These are phyloP conservation scores for Didymodactylos carnosus DNA, from an alignment of 2,888 invertebrate genomes.

Conservation along the genomic window DNA sequence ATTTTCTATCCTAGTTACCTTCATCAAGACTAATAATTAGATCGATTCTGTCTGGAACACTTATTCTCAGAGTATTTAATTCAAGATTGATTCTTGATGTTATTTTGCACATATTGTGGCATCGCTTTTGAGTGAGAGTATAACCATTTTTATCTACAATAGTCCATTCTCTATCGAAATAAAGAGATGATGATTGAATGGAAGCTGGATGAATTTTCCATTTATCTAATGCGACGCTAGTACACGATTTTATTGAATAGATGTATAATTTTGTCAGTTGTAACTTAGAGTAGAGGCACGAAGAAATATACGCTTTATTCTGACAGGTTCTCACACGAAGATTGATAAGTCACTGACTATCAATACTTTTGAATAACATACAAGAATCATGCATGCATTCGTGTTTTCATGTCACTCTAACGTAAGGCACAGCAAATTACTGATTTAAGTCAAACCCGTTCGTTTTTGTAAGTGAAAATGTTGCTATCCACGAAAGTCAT, in stretches of 20 bases:
- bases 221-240: slow-evolving; percentile 8
- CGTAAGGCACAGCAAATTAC: too few species aligned
- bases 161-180: slow-evolving; percentile 82
- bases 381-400: too few species aligned
- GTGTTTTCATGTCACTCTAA: too few species aligned
- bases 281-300: not conserved
- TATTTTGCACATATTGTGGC: slow-evolving; percentile 56
- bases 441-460: too few species aligned
- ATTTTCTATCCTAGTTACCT: not conserved
- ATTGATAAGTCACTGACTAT: too few species aligned
- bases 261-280: slow-evolving; percentile 5
- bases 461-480: too few species aligned
- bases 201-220: slow-evolving; percentile 50
- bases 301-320: not conserved
- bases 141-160: slow-evolving; percentile 59
- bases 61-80: slow-evolving; percentile 27
- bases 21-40: slow-evolving; percentile 7
- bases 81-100: slow-evolving; percentile 50
- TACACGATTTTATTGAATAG: slow-evolving; percentile 16
- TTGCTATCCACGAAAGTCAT: too few species aligned
- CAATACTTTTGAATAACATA: too few species aligned
- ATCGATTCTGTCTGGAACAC: slow-evolving; percentile 21
- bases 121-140: slow-evolving; percentile 67
- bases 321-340: not conserved
- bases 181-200: slow-evolving; percentile 55